Base-by-base conservation (phyloP, 2,888 invertebrate species). In the Aphrophora alni region DNA sequence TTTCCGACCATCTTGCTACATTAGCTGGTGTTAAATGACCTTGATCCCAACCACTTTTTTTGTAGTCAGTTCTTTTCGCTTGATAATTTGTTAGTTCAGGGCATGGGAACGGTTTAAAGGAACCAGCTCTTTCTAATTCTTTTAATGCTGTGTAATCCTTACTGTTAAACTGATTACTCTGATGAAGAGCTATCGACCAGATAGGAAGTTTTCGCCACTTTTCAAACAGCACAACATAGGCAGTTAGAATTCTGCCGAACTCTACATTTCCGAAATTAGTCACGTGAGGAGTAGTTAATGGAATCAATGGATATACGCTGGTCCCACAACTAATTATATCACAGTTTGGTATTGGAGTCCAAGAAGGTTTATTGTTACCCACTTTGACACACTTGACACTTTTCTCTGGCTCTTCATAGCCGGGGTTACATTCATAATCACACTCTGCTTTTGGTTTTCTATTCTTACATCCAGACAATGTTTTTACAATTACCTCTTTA, bases 21-120 rank as follows among this genome's bases (percentile, higher is more conserved):
- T 81, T 80, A 8, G 82, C 82, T 14, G 82, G 82, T 28, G 82
- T 82, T 21, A 82, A 77, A 38, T 82, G 82, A 5, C 82, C 82
- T 51, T 70, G 68, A 38, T 82, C 77, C 33, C 59, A 82, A 7
- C 81, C 82, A 17, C 44, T 77, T 14, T 70, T 38, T 12, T 12
- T 69, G 68, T 82, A 82, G 51, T 78, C 81, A 1, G 24, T 12
- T 26, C 24, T 24, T 4, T n/a, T 8, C 1, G 75, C 75, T 59
- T 82, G 82, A 27, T 82, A 75, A 27, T 72, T 27, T 1, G n/a
- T 25, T 21, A 82, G 44, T 8, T 27, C 78, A 2, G 74, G 38
- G 24, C 82, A 82, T 0, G 81, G 81, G 68, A 82, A 78, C 28
- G 33, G 68, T 24, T 70, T 80, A 72, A 81, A 82, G 24, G 24